phyloP scores from a whole-genome alignment of 37 sponge, comb jelly and placozoan genomes.

The Halichondria panicea region DNA sequence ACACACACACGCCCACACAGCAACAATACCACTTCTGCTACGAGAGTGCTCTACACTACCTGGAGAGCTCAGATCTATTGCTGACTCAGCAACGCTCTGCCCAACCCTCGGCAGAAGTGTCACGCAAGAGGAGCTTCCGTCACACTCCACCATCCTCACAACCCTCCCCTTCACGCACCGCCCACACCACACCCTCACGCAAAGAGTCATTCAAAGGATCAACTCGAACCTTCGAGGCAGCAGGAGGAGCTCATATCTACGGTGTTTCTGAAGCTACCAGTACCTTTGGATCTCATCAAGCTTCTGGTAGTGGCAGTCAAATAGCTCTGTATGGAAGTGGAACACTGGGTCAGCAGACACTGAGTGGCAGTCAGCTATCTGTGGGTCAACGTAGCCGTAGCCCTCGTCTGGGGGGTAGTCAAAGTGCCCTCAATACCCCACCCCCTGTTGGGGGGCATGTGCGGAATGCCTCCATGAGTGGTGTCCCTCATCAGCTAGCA shows the following conservation, averaged over 20 bases:
- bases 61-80: constrained; percentile 28
- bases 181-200: constrained; percentile 5
- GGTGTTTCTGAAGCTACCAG: constrained; percentile 34
- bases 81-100: constrained; percentile 2
- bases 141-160: constrained; percentile 1
- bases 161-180: background rate
- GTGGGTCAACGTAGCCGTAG: too few relatives aligned
- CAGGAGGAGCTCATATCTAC: constrained; percentile 22
- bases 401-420: too few relatives aligned
- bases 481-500: constrained; percentile 4
- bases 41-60: constrained; percentile 56
- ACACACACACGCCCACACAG: constrained; percentile 32
- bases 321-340: too few relatives aligned
- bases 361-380: too few relatives aligned
- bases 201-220: constrained; percentile 12
- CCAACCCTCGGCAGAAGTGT: background rate
- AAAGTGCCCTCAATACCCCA: too few relatives aligned
- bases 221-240: constrained; percentile 12
- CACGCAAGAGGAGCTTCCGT: background rate
- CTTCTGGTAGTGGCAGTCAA: too few relatives aligned
- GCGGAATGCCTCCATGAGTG: too few relatives aligned
- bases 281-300: constrained; percentile 22
- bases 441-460: too few relatives aligned
- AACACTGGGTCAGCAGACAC: too few relatives aligned
- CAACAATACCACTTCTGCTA: constrained; percentile 88